Evolutionary conservation across 2,113 vertebrate species (phyloP), one percentile per base, ranked within the genome.

Genomic region (Rana temporaria): DNA sequence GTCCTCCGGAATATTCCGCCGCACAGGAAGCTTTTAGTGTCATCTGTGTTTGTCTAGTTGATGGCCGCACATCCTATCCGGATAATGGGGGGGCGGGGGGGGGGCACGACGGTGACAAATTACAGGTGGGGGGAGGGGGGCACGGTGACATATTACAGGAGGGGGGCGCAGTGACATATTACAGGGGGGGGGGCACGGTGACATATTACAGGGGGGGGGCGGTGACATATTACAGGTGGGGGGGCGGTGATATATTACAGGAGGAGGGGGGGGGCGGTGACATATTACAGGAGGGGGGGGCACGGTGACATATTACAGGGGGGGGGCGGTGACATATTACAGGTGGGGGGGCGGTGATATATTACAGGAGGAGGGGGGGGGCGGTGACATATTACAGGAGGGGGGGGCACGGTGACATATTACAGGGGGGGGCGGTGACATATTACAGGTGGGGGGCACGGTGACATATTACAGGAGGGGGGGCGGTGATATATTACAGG

Each of bases 21-120:
- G 30, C 14, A 32, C 69, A 73, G 79, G 79, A 81, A 81, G 79
- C 79, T 81, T 81, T 81, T 81, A 81, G 68, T 73, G 69, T 55
- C 26, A 32, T 2, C 38, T 64, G 59, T 81, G 79, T 81, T 81
- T 81, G 79, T 38, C 68, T 52, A 64, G 53, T 32, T 12, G 9
- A 38, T 53, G 38, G 52, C 22, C 24, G 22, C 32, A 67, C 64
- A n/a, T 66, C 15, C 67, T 70, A 19, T 3, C 38, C 38, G 38
- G 38, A 42, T 42, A 42, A 42, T 42, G 38, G 38, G 38, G 38
- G 32, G 0, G 1, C 15, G 19, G 26, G 26, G 26, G 26, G 26
- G 26, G 26, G 26, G 32, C 68, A 8, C 17, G 38, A 7, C 34
- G 12, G 38, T 76, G 60, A 76, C 30, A 59, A 32, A 59, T 32